Evolutionary conservation across 2,888 invertebrate genomes (phyloP), one percentile per base, ranked within the genome.

Genomic region (Argyresthia albistria): DNA sequence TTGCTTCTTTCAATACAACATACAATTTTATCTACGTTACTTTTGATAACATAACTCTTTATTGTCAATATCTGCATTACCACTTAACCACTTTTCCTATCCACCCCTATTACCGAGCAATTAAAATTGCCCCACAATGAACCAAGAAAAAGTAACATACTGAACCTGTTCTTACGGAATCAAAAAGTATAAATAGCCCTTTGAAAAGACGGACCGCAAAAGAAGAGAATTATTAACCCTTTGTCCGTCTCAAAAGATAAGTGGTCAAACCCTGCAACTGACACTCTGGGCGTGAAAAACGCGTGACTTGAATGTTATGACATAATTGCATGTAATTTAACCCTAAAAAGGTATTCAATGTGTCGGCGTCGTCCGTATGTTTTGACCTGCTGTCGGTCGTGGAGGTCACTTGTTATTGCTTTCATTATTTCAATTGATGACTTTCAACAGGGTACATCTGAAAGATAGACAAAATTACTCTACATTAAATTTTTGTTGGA

Each of bases 221-320:
- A 73, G 71, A 65, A 59, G 62, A 61, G 63, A 62, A 56, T 66
- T 56, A 69, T 70, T 71, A 68, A 61, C 55, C 56, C 43, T 51
- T 39, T 39, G 12, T 47, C 12, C 55, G 63, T 64, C 67, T 71
- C 12, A 35, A 47, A 60, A 66, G 63, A 72, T 78, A 84, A 81
- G 79, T 77, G 84, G 86, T 79, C 84, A 82, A 69, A 71, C 69
- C 70, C 45, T 65, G 65, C 83, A 83, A 75, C 83, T 80, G 86
- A 80, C 84, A 83, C 84, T 77, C 76, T 60, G 57, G 60, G 60
- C 43, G 54, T 60, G 58, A 58, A 65, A 65, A 59, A 78, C 79
- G 3, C 80, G 78, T 84, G 78, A 83, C 77, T 71, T 59, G 54
- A 25, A 25, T 25, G 25, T 25, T 57, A 70, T 67, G 66, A 53